Evolutionary conservation across 2,888 invertebrate genomes (phyloP).

Genomic region (Himalopsyche kuldschensis): DNA sequence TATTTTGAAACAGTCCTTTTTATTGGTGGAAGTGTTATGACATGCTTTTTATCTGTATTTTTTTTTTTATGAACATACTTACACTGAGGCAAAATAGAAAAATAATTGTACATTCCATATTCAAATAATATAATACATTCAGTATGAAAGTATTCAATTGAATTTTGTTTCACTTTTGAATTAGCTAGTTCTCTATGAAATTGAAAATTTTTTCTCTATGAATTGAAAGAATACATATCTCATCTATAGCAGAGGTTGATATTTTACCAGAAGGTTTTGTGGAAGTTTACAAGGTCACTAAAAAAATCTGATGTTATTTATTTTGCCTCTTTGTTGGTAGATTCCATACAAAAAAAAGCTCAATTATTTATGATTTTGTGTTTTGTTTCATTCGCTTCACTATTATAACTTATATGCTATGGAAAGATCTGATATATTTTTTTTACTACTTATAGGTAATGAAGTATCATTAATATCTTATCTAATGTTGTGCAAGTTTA

Average conservation of each 20-base stretch:
- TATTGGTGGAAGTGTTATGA: constrained; percentile 22
- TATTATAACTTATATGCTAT: constrained; percentile 6
- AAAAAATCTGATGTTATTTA: too few species aligned
- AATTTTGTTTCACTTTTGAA: not conserved
- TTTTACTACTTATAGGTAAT: not conserved
- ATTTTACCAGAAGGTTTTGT: not conserved
- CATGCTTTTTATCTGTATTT: constrained; percentile 9
- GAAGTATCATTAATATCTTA: not conserved
- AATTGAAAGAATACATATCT: too few species aligned
- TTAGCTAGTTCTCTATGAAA: too few species aligned
- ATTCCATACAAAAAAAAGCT: not conserved
- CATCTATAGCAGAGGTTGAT: too few species aligned
- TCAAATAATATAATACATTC: not conserved
- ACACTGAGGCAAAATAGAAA: not conserved
- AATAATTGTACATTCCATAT: too few species aligned
- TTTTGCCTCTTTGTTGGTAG: not conserved
- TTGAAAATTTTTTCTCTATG: too few species aligned
- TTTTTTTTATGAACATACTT: not conserved
- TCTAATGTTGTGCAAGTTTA: not conserved
- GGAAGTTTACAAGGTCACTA: too few species aligned
- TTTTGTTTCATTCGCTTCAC: constrained; percentile 21
- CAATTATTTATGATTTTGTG: constrained; percentile 23
- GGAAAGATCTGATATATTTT: not conserved
- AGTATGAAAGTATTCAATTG: not conserved
- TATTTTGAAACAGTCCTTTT: not conserved